Base-by-base conservation (phyloP, 2,797 vertebrate genomes). In the Crenuchus spilurus region DNA sequence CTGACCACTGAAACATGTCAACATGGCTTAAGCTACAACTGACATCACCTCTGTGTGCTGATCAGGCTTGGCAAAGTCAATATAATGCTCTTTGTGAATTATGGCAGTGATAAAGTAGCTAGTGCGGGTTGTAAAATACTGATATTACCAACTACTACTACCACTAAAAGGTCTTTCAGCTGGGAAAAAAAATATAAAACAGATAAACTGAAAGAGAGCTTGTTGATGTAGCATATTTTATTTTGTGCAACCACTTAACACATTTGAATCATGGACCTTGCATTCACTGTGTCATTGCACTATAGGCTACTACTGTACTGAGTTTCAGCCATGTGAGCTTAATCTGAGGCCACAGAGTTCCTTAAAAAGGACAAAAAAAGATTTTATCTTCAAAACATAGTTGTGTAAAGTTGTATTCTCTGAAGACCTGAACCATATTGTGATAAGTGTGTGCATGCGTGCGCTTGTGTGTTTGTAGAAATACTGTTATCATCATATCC, bases 231-330 rank as follows among this genome's bases (percentile, higher is more conserved):
- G n/a, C n/a, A n/a, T n/a, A n/a, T n/a, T n/a, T n/a, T n/a, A n/a
- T n/a, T n/a, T n/a, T n/a, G n/a, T n/a, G n/a, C n/a, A n/a, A n/a
- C n/a, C n/a, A n/a, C n/a, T n/a, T n/a, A n/a, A n/a, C n/a, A n/a
- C n/a, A n/a, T n/a, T n/a, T n/a, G n/a, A n/a, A n/a, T n/a, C n/a
- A n/a, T n/a, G n/a, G n/a, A n/a, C n/a, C 39, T 65, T 37, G 55
- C 41, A 61, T 37, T 41, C 62, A 63, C 51, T 52, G 48, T 73
- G 64, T 31, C 81, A 85, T 88, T 86, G 83, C 87, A 84, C 81
- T 68, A 80, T 85, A 85, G 86, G 84, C 86, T 82, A 85, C 70
- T 82, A 66, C 18, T 70, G 79, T 81, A 83, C 86, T 82, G 49
- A 68, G 82, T 84, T 77, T 78, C 76, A 52, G 74, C 78, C 83